phyloP scores from a whole-genome alignment of 2,797 vertebrate species.

The Tragopan temminckii region DNA sequence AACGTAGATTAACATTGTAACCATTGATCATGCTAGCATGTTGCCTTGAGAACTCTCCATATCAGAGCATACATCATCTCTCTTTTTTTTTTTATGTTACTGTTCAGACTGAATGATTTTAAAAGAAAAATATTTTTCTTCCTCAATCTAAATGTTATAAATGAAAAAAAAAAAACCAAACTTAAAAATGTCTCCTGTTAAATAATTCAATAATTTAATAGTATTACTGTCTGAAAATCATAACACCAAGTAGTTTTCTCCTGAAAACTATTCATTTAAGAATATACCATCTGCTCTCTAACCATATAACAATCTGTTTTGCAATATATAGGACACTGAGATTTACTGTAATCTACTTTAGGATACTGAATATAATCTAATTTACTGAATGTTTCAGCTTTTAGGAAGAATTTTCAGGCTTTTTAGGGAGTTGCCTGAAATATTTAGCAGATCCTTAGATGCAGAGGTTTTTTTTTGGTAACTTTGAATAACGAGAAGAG shows the following conservation, averaged over 20 bases:
- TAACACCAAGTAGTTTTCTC: neutral
- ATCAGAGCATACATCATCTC: neutral
- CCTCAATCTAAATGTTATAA: neutral
- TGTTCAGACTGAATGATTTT: neutral
- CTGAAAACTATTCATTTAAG: neutral
- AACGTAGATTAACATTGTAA: neutral
- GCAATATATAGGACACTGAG: neutral
- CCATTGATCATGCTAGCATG: neutral
- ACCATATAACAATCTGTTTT: neutral
- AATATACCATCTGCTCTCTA: neutral
- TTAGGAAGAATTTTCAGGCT: neutral
- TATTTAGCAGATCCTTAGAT: slow-evolving; percentile 5
- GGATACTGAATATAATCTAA: slow-evolving; percentile 2
- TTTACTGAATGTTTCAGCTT: neutral
- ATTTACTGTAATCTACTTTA: slow-evolving; percentile 32
- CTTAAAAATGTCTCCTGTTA: neutral
- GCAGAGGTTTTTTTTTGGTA: neutral
- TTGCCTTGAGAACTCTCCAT: neutral
- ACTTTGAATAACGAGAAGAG: neutral
- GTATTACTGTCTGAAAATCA: neutral
- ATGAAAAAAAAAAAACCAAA: neutral
- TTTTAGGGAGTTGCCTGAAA: slow-evolving; percentile 17
- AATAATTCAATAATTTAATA: neutral
- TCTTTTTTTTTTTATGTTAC: neutral
- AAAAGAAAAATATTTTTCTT: neutral